Conservation (phyloP, 2,113 vertebrate genomes). For the Psettodes erumei region DNA sequence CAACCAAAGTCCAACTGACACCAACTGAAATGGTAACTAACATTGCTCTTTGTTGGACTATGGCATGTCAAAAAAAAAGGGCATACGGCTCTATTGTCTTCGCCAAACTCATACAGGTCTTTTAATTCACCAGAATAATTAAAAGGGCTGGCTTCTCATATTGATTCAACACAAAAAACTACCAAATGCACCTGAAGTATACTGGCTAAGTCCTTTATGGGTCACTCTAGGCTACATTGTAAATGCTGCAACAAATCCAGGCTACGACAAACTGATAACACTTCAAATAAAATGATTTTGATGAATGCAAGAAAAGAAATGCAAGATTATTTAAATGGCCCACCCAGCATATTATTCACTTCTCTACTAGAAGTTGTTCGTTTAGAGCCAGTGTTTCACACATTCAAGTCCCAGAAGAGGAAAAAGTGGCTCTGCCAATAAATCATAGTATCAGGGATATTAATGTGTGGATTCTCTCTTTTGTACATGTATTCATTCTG, state of each 20-base stretch:
- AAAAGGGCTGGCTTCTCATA: conserved; percentile 8
- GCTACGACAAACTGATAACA: background rate
- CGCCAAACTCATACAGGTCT: background rate
- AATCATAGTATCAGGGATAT: background rate
- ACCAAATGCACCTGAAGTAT: background rate
- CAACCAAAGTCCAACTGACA: background rate
- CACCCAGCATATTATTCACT: background rate
- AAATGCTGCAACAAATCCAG: background rate
- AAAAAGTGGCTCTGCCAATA: conserved; percentile 3
- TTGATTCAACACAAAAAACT: conserved; percentile 10
- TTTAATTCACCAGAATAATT: background rate
- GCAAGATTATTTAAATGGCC: too few relatives aligned
- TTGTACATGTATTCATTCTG: background rate
- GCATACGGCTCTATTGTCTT: background rate
- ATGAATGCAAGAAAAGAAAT: background rate
- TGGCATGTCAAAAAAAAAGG: background rate
- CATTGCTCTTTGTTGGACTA: background rate
- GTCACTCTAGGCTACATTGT: conserved; percentile 12
- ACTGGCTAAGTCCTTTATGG: background rate
- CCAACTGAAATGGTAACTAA: too few relatives aligned
- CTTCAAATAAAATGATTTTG: background rate
- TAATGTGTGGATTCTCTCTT: conserved; percentile 1
- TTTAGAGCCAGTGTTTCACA: background rate
- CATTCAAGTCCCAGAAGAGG: background rate
- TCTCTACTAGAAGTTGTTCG: background rate